These are phyloP conservation scores for Mugil cephalus DNA, from an alignment of 2,113 vertebrate genomes.

Conservation along the genomic window DNA sequence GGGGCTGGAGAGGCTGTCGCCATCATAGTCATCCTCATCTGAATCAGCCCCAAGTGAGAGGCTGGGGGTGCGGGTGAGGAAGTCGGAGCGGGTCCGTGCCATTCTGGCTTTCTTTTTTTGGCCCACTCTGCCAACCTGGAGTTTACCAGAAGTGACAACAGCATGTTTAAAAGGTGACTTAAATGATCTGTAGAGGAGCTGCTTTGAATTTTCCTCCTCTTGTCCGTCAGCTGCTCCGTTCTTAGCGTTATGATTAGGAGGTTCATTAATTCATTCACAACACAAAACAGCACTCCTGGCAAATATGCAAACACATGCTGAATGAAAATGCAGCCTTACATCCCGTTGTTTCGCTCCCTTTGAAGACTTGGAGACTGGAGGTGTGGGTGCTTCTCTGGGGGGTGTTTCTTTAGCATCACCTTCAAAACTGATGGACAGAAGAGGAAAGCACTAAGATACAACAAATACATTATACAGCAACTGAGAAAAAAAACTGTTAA, in stretches of 20 bases:
- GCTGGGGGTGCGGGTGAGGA: conserved; percentile 96
- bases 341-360: conserved; percentile 77
- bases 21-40: conserved; percentile 94
- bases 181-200: conserved; percentile 15
- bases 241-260: neutral
- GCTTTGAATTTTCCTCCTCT: conserved; percentile 12
- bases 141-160: conserved; percentile 85
- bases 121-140: conserved; percentile 86
- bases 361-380: conserved; percentile 76
- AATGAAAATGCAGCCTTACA: conserved; percentile 65
- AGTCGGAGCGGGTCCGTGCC: conserved; percentile 99
- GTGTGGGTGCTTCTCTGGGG: conserved; percentile 79
- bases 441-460: neutral
- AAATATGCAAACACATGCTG: conserved; percentile 30
- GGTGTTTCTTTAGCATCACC: conserved; percentile 79
- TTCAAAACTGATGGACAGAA: conserved; percentile 76
- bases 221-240: neutral
- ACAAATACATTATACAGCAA: neutral
- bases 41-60: conserved; percentile 92
- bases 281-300: conserved; percentile 22
- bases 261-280: conserved; percentile 36
- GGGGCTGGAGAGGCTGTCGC: conserved; percentile 88
- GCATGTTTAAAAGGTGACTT: conserved; percentile 64
- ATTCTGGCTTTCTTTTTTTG: conserved; percentile 99
- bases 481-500: no score